Conservation (phyloP, 2,888 invertebrate species). For the Noctua comes region DNA sequence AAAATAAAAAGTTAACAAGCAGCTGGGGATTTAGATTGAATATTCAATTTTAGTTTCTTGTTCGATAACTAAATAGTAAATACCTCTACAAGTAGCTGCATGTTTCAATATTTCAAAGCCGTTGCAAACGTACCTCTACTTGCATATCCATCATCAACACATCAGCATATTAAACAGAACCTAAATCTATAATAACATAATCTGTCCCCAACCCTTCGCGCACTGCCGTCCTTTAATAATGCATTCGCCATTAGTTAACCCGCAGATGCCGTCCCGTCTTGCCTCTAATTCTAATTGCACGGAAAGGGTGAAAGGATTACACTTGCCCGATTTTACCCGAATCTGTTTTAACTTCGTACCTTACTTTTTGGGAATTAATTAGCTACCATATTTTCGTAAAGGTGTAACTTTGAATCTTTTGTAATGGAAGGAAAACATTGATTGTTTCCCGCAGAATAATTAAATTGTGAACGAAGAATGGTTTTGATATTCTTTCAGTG, state of each 20-base stretch:
- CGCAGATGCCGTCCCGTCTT: conserved; percentile 86
- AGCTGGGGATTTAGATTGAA: background rate
- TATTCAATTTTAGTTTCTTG: background rate
- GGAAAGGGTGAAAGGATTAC: conserved; percentile 86
- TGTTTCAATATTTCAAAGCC: background rate
- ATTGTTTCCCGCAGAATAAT: conserved; percentile 26
- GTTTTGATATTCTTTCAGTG: conserved; percentile 30
- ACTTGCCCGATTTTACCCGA: conserved; percentile 74
- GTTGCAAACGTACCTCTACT: conserved; percentile 13
- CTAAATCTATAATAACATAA: conserved; percentile 85
- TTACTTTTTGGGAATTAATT: conserved; percentile 76
- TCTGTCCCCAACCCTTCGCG: conserved; percentile 86
- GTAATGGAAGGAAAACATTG: conserved; percentile 76
- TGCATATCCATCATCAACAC: conserved; percentile 66
- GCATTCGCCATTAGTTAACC: conserved; percentile 89
- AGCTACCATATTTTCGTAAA: conserved; percentile 57
- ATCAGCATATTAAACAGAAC: conserved; percentile 73
- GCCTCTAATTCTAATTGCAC: conserved; percentile 86
- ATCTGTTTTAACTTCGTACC: conserved; percentile 74
- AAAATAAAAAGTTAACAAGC: no score
- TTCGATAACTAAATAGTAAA: background rate
- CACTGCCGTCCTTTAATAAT: conserved; percentile 85
- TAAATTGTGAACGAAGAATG: conserved; percentile 12
- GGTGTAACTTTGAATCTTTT: conserved; percentile 59
- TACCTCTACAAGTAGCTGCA: background rate